Percentiles rank a stretch among this genome's conserved stretches.
Conservation (phyloP, 2,888 invertebrate species). For the Cephus nigrinus region DNA sequence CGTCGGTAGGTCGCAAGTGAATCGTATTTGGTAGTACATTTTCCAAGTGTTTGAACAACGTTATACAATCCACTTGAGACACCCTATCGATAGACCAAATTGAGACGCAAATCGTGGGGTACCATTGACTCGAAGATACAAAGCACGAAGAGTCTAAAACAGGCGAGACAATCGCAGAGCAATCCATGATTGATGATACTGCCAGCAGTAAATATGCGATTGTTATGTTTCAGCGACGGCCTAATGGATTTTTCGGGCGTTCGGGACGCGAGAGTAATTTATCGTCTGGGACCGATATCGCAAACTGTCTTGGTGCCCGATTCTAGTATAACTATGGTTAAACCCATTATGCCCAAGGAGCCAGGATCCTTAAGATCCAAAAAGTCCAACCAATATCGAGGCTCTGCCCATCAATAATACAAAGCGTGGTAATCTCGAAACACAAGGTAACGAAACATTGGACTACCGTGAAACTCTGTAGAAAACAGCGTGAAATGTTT, state of each 20-base stretch:
- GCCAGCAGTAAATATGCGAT: slow-evolving; percentile 11
- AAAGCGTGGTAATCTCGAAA: not conserved
- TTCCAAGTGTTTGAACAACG: not conserved
- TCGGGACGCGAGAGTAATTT: slow-evolving; percentile 12
- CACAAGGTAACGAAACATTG: not conserved
- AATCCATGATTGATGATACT: slow-evolving; percentile 19
- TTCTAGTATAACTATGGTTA: not conserved
- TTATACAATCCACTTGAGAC: not conserved
- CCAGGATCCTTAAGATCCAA: not conserved
- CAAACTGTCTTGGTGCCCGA: not conserved
- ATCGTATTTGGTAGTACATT: not conserved
- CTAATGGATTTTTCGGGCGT: slow-evolving; percentile 17
- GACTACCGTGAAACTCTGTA: not conserved
- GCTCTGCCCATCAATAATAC: not conserved
- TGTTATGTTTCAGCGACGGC: slow-evolving; percentile 11
- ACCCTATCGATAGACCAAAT: not conserved
- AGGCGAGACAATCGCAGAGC: slow-evolving; percentile 11
- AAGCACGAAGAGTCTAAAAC: not conserved
- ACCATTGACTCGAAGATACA: not conserved
- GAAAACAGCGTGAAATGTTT: not conserved
- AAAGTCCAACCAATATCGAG: not conserved
- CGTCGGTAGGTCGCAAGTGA: not conserved
- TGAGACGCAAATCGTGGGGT: not conserved
- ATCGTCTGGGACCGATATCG: slow-evolving; percentile 15
- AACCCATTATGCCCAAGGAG: not conserved